Percentiles rank a stretch among this genome's conserved stretches.
phyloP scores from a whole-genome alignment of 2,113 vertebrate species.

The Isurus oxyrinchus region DNA sequence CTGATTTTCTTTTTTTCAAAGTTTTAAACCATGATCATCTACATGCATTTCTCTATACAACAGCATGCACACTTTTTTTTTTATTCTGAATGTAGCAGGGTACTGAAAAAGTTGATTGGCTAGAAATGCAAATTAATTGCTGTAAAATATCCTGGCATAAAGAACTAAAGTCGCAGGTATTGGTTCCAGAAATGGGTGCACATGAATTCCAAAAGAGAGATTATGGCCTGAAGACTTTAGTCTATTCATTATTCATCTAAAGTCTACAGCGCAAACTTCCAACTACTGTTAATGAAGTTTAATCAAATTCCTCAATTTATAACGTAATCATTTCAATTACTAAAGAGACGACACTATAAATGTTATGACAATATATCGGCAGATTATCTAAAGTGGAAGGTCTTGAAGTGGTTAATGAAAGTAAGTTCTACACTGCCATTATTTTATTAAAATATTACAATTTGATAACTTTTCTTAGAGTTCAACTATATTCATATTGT shows the following conservation, averaged over 20 bases:
- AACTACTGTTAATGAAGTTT: too few relatives aligned
- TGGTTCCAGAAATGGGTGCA: too few relatives aligned
- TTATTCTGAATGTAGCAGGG: too few relatives aligned
- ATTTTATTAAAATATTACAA: not conserved
- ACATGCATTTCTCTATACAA: too few relatives aligned
- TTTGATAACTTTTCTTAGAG: not conserved
- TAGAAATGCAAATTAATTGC: not conserved
- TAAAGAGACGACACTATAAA: too few relatives aligned
- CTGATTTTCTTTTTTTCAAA: too few relatives aligned
- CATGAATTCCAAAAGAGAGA: not conserved
- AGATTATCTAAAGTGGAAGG: not conserved
- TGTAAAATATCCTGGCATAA: not conserved
- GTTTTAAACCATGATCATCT: too few relatives aligned
- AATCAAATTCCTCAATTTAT: too few relatives aligned
- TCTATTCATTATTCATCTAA: not conserved
- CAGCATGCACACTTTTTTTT: too few relatives aligned
- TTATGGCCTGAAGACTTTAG: not conserved
- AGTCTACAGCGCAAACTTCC: not conserved
- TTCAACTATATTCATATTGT: not conserved
- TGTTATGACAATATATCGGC: too few relatives aligned
- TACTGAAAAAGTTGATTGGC: too few relatives aligned
- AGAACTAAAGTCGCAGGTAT: not conserved
- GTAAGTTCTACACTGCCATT: not conserved
- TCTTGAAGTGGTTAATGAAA: not conserved
- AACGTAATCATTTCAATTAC: too few relatives aligned